phyloP scores from a whole-genome alignment of 2,888 invertebrate genomes.

The Molorchus minor region DNA sequence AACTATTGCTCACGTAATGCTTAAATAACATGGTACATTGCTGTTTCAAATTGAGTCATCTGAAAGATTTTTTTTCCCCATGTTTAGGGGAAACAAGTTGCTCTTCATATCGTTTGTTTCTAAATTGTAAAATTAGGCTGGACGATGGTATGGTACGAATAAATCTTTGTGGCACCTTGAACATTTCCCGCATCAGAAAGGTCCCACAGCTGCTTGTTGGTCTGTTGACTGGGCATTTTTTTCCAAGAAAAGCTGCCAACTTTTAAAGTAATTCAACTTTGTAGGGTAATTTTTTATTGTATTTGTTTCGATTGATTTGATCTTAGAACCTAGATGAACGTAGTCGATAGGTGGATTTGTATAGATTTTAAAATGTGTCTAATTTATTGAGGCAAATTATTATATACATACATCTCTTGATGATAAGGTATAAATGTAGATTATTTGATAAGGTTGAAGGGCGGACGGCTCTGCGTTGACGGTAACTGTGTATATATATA shows the following conservation, averaged over 20 bases:
- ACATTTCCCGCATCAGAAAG: slow-evolving; percentile 9
- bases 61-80: too few relatives aligned
- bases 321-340: slow-evolving; percentile 31
- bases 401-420: slow-evolving; percentile 37
- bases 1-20: too few relatives aligned
- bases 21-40: too few relatives aligned
- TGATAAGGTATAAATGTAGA: slow-evolving; percentile 17
- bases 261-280: slow-evolving; percentile 27
- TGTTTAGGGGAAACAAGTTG: too few relatives aligned
- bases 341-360: slow-evolving; percentile 35
- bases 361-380: slow-evolving; percentile 48
- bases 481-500: too few relatives aligned
- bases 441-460: too few relatives aligned
- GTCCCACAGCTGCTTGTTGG: slow-evolving; percentile 7
- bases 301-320: slow-evolving; percentile 30
- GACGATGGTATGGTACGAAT: too few relatives aligned
- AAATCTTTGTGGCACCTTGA: background rate
- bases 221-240: slow-evolving; percentile 36
- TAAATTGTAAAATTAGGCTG: too few relatives aligned
- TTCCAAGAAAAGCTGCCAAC: slow-evolving; percentile 33
- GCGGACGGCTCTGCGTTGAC: too few relatives aligned
- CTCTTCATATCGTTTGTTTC: too few relatives aligned
- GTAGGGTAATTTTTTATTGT: slow-evolving; percentile 30
- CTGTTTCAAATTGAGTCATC: too few relatives aligned
- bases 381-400: slow-evolving; percentile 44